Base-by-base conservation (phyloP, 2,113 vertebrate species). In the Rhea pennata region DNA sequence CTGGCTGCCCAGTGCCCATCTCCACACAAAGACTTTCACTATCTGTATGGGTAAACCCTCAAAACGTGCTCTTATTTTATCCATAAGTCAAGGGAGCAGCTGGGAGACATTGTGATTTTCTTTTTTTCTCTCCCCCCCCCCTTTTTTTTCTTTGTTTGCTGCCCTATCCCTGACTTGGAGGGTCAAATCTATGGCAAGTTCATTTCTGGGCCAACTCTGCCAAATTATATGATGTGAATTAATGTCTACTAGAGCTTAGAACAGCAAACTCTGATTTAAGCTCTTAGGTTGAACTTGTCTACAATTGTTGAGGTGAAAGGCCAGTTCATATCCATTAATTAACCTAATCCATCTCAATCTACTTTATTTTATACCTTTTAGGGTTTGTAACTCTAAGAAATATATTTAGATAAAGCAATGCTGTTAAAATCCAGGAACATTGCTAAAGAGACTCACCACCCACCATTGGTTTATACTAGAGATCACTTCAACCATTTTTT, bases 221-320 rank as follows among this genome's bases (percentile, higher is more conserved):
- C 98, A 98, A 98, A 96, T 98, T 97, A 97, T 98, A 98, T 98
- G 97, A 98, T 98, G 97, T 97, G 97, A 98, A 98, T 97, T 98
- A 97, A 98, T 98, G 97, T 97, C 97, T 93, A 85, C 92, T 96
- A 91, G 79, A 94, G 87, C 96, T 98, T 94, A 95, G 95, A 97
- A 97, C 90, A 98, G 98, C 95, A 97, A 96, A 97, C 90, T 92
- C 94, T 98, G 98, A 98, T 98, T 98, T 98, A 98, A 98, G 90
- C 98, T 98, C 98, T 97, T 97, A 97, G 96, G 96, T 75, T 98
- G 97, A 98, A 97, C 98, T 98, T 97, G 97, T 97, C 97, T 97
- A 96, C 96, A 97, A 97, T 95, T 96, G 96, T 97, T 92, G 94
- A 96, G 97, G 97, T 98, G 92, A 98, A 98, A 98, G 97, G 93